Evolutionary conservation across 1,140 invertebrate species (phyloP).

Genomic region (Phocides pigmalion): DNA sequence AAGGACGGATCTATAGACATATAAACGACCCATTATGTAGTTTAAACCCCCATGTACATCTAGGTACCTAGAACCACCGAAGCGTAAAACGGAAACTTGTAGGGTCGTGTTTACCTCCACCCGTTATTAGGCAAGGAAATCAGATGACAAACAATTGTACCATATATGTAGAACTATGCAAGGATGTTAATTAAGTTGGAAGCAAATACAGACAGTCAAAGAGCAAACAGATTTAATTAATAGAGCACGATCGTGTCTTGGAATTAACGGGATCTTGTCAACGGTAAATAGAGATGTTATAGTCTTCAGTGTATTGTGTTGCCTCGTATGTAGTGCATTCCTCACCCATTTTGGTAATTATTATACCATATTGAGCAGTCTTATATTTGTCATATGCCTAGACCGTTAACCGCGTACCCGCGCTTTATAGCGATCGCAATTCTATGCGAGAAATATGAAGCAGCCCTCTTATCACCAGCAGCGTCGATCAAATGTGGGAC

Average conservation of each 20-base stretch:
- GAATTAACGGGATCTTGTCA: conserved; percentile 63
- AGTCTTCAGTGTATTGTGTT: not conserved
- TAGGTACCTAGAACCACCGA: not conserved
- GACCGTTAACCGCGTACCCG: too few species aligned
- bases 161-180: conserved; percentile 8
- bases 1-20: too few species aligned
- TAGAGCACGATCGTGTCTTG: conserved; percentile 63
- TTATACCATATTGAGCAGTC: too few species aligned
- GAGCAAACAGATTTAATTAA: conserved; percentile 78
- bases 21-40: too few species aligned
- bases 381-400: too few species aligned
- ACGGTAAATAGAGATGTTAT: conserved; percentile 48
- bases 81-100: conserved; percentile 11
- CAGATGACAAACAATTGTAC: conserved; percentile 30
- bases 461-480: too few species aligned
- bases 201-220: conserved; percentile 73
- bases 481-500: too few species aligned
- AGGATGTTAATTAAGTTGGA: conserved; percentile 69
- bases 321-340: not conserved
- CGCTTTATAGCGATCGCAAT: too few species aligned
- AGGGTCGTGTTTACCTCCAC: conserved; percentile 20
- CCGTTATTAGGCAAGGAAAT: conserved; percentile 32
- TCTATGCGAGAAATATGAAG: too few species aligned
- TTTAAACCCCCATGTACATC: too few species aligned
- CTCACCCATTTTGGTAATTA: not conserved